Evolutionary conservation across 92 coral and sea anemone species (phyloP).

Genomic region (Palythoa grandiflora): DNA sequence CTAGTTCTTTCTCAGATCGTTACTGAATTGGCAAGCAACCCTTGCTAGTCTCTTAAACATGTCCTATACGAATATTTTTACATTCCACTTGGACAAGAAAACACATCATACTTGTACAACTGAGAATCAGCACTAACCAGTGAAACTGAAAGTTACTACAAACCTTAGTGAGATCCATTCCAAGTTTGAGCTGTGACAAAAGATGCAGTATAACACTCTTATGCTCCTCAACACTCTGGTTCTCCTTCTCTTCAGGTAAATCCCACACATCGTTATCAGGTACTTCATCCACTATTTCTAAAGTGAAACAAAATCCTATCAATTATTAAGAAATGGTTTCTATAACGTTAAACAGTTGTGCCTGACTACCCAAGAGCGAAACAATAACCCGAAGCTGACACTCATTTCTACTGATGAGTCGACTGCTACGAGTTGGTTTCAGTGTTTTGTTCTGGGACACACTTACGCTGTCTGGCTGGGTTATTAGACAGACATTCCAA

Average conservation of each 20-base stretch:
- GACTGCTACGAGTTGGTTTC: too few relatives aligned
- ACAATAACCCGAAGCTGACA: too few relatives aligned
- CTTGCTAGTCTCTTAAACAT: too few relatives aligned
- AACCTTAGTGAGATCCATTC: conserved; percentile 99
- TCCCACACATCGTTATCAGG: conserved; percentile 36
- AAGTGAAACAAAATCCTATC: neutral
- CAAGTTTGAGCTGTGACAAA: conserved; percentile 94
- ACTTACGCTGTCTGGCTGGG: too few relatives aligned
- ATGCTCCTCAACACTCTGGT: conserved; percentile 96
- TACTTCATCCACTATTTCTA: conserved; percentile 45
- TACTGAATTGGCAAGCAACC: too few relatives aligned
- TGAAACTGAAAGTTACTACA: neutral
- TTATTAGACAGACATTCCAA: too few relatives aligned
- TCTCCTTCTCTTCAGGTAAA: conserved; percentile 81
- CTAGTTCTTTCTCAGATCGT: too few relatives aligned
- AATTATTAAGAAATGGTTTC: neutral
- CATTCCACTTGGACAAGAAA: too few relatives aligned
- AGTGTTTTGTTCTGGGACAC: too few relatives aligned
- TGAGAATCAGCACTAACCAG: neutral
- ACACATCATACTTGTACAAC: neutral
- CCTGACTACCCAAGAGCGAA: neutral
- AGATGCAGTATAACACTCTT: conserved; percentile 93
- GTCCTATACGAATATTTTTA: too few relatives aligned
- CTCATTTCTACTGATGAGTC: too few relatives aligned
- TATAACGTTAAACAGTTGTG: neutral